Base-by-base conservation (phyloP, 2,888 invertebrate species). In the Zhuqinia jingwanae region DNA sequence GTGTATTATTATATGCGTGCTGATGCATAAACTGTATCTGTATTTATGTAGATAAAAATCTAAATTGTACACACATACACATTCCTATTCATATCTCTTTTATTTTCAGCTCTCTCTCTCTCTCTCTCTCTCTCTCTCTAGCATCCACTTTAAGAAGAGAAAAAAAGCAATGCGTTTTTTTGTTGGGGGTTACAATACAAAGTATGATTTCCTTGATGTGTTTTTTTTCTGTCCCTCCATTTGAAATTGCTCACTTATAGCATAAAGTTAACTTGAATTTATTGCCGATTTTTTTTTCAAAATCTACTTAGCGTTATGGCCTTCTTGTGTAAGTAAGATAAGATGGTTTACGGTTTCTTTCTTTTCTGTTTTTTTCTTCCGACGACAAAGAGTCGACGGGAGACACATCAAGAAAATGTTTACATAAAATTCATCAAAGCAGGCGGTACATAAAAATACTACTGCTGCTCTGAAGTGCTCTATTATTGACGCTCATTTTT, bases 391-490 rank as follows among this genome's bases (percentile, higher is more conserved):
- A 56, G 80, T 75, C 75, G 63, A 73, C 81, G 20, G 76, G 65
- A 76, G 75, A 65, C 73, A 75, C 83, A 65, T 76, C 60, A 50
- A 70, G 42, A 58, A 22, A 83, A 83, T 83, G 83, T 83, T 83
- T 83, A 83, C 83, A 83, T 83, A 76, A 83, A 81, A 83, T 76
- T 83, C 83, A 83, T 83, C 83, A 65, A 82, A 53, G 65, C 30
- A 47, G 50, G 50, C 47, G 20, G 30, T 76, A 83, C 70, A 83
- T 70, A 83, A 84, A 58, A 80, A 58, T 13, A 10, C 47, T 63
- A n/a, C n/a, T n/a, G n/a, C n/a, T n/a, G n/a, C n/a, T n/a, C n/a
- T n/a, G 77, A n/a, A 63, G 68, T 77, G 13, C 58, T 20, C 36
- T 76, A 68, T 76, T 83, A 76, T 83, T 83, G 76, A 63, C 76